Evolutionary conservation across 2,888 invertebrate species (phyloP).

Genomic region (Ophion ventricosus): DNA sequence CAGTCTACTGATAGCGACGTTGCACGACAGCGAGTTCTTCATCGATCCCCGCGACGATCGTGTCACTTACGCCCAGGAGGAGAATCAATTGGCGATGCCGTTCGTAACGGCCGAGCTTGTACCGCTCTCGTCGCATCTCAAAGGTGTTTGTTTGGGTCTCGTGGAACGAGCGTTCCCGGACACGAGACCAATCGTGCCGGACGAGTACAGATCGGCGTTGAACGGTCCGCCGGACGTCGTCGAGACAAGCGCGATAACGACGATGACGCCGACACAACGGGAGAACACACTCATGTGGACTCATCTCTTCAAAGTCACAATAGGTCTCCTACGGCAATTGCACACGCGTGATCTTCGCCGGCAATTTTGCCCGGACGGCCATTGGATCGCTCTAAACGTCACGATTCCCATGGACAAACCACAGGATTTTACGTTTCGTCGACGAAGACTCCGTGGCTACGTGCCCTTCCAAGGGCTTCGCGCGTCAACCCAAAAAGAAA

Average conservation of each 20-base stretch:
- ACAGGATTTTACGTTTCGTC: slow-evolving; percentile 84
- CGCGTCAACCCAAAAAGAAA: slow-evolving; percentile 85
- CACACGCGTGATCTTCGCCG: slow-evolving; percentile 94
- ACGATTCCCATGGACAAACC: slow-evolving; percentile 85
- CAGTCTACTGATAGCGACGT: slow-evolving; percentile 90
- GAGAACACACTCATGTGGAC: slow-evolving; percentile 89
- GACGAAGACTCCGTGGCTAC: slow-evolving; percentile 82
- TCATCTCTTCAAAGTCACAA: slow-evolving; percentile 91
- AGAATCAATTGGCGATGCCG: slow-evolving; percentile 84
- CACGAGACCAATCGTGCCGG: slow-evolving; percentile 86
- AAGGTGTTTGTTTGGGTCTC: slow-evolving; percentile 92
- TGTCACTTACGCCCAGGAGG: slow-evolving; percentile 66
- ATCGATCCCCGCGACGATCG: slow-evolving; percentile 70
- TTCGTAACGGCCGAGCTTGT: slow-evolving; percentile 91
- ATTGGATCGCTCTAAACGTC: slow-evolving; percentile 86
- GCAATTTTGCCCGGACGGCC: slow-evolving; percentile 89
- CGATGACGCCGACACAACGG: slow-evolving; percentile 56
- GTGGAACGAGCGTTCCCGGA: slow-evolving; percentile 95
- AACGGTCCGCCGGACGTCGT: slow-evolving; percentile 71
- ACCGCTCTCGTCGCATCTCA: slow-evolving; percentile 88
- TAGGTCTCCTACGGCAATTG: slow-evolving; percentile 91
- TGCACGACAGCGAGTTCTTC: slow-evolving; percentile 94
- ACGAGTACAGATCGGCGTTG: slow-evolving; percentile 86
- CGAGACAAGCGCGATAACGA: neutral
- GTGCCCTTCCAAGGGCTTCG: slow-evolving; percentile 85